Percentiles rank a stretch among this genome's conserved stretches.
phyloP scores from a whole-genome alignment of 2,797 vertebrate genomes.

The Myripristis murdjan region DNA sequence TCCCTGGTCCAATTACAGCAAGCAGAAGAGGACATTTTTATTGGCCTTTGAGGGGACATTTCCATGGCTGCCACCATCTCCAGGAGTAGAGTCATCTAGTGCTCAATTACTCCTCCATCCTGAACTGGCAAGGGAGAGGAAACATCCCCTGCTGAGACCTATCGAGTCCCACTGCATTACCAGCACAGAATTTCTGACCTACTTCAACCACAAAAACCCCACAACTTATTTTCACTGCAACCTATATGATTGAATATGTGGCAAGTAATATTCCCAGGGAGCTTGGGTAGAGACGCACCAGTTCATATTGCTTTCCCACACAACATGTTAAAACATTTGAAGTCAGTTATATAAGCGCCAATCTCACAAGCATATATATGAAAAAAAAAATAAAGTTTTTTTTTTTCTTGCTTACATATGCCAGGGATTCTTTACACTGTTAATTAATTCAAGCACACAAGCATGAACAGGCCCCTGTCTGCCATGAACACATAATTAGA shows the following conservation, averaged over 20 bases:
- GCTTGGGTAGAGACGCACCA: slow-evolving; percentile 18
- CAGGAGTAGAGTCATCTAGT: slow-evolving; percentile 67
- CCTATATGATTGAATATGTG: slow-evolving; percentile 63
- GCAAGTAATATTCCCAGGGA: slow-evolving; percentile 44
- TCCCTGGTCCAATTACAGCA: slow-evolving; percentile 83
- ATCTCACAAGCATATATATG: slow-evolving; percentile 3
- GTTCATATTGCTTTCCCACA: not conserved
- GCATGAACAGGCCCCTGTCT: slow-evolving; percentile 36
- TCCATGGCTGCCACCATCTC: slow-evolving; percentile 74
- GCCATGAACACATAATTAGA: slow-evolving; percentile 64
- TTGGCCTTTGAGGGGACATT: slow-evolving; percentile 78
- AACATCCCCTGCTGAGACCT: slow-evolving; percentile 70
- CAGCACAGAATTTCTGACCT: slow-evolving; percentile 78
- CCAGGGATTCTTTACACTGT: slow-evolving; percentile 28
- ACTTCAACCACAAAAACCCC: slow-evolving; percentile 76
- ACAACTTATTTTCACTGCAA: slow-evolving; percentile 71
- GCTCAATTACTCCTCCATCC: slow-evolving; percentile 77
- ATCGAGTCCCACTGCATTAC: slow-evolving; percentile 68
- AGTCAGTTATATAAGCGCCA: slow-evolving; percentile 9
- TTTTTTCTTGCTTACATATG: not conserved
- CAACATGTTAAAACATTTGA: slow-evolving; percentile 21
- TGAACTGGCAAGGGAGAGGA: slow-evolving; percentile 60
- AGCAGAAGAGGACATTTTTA: slow-evolving; percentile 76
- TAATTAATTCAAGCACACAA: slow-evolving; percentile 37
- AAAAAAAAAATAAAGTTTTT: slow-evolving; percentile 15